A percentile compares a stretch with the other conserved stretches of the same genome.
phyloP scores from a whole-genome alignment of 2,113 vertebrate species.

The Symphodus melops region DNA sequence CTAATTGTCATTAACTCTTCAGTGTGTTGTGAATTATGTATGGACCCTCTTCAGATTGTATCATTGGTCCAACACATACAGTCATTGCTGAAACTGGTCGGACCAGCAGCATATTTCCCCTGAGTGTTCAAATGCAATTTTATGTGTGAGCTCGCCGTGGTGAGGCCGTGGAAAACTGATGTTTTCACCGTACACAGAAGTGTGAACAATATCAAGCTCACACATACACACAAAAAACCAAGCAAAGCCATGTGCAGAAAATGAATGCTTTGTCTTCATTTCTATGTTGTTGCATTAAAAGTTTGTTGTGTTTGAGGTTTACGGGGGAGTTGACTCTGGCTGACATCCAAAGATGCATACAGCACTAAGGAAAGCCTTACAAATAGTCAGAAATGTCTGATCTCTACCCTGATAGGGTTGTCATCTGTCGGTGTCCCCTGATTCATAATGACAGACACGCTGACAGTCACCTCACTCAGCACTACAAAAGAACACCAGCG shows the following conservation, averaged over 20 bases:
- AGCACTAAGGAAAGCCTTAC: slow-evolving; percentile 20
- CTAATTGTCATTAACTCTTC: slow-evolving; percentile 37
- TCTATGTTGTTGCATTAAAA: slow-evolving; percentile 71
- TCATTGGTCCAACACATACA: slow-evolving; percentile 43
- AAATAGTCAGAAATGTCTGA: slow-evolving; percentile 28
- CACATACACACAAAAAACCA: slow-evolving; percentile 12
- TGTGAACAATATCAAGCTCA: slow-evolving; percentile 42
- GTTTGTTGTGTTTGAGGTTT: slow-evolving; percentile 48
- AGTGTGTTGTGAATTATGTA: slow-evolving; percentile 43
- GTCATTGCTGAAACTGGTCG: slow-evolving; percentile 75
- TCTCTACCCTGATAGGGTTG: slow-evolving; percentile 20
- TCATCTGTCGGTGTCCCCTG: slow-evolving; percentile 47
- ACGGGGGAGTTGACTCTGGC: slow-evolving; percentile 15
- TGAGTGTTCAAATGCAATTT: slow-evolving; percentile 81
- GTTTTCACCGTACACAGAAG: slow-evolving; percentile 44
- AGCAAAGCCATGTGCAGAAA: slow-evolving; percentile 48
- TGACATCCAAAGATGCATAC: slow-evolving; percentile 30
- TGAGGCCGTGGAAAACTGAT: slow-evolving; percentile 50
- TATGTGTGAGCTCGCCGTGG: slow-evolving; percentile 66
- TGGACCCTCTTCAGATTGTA: slow-evolving; percentile 55
- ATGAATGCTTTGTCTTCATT: slow-evolving; percentile 14
- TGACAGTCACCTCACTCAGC: slow-evolving; percentile 29
- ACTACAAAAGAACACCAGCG: slow-evolving; percentile 27
- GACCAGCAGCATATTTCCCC: slow-evolving; percentile 81
- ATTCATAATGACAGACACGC: slow-evolving; percentile 45